Conservation (phyloP, 2,888 invertebrate species). For the Leptopilina syphax region DNA sequence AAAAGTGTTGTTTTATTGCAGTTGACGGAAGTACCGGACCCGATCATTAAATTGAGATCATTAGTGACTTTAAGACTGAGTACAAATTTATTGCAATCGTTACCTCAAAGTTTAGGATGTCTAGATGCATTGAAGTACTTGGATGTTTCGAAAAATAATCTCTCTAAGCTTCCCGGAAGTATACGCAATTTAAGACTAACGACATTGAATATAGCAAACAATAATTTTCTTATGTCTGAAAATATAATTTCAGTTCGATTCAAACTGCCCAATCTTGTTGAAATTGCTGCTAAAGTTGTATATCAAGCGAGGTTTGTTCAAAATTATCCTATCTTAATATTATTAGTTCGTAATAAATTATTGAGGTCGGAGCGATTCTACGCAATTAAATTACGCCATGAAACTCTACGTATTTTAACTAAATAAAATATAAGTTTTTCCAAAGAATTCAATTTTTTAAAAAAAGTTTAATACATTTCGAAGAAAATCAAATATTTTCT, state of each 20-base stretch:
- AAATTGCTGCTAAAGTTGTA: constrained; percentile 79
- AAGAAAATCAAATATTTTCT: no score
- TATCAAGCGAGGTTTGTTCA: constrained; percentile 75
- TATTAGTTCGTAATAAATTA: no score
- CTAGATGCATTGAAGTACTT: constrained; percentile 78
- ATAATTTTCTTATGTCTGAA: constrained; percentile 69
- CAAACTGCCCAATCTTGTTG: constrained; percentile 78
- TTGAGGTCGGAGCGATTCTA: no score
- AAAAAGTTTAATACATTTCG: no score
- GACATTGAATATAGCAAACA: constrained; percentile 80
- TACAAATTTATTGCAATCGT: constrained; percentile 79
- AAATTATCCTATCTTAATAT: no score
- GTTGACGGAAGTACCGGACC: constrained; percentile 79
- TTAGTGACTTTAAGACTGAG: constrained; percentile 83
- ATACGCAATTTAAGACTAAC: constrained; percentile 79
- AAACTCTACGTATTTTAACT: no score
- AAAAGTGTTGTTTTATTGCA: constrained; percentile 49
- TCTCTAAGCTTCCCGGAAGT: constrained; percentile 81
- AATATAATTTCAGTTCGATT: constrained; percentile 61
- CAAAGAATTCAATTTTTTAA: no score
- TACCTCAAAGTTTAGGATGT: constrained; percentile 84
- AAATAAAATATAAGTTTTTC: no score
- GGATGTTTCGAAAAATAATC: constrained; percentile 79
- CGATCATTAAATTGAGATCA: constrained; percentile 81
- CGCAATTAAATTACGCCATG: no score